Evolutionary conservation across 2,888 invertebrate genomes (phyloP).

Genomic region (Perizoma flavofasciatum): DNA sequence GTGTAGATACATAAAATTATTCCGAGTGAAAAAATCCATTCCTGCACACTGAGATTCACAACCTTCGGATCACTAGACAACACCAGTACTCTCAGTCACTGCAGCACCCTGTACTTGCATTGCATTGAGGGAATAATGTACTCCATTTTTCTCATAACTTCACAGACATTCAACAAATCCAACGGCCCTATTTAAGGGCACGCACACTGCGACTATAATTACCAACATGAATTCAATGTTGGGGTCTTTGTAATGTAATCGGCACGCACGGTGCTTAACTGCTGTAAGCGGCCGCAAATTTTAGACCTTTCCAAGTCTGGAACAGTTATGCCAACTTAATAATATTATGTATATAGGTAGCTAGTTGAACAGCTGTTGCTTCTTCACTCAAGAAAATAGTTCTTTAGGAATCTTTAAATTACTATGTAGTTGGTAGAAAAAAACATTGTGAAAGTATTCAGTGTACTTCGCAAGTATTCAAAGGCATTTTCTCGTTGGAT

Average conservation of each 20-base stretch:
- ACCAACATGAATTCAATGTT: constrained; percentile 51
- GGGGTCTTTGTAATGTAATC: constrained; percentile 45
- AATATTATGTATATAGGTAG: constrained; percentile 3
- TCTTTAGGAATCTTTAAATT: too few relatives aligned
- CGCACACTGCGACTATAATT: constrained; percentile 46
- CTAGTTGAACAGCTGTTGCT: background rate
- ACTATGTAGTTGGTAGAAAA: too few relatives aligned
- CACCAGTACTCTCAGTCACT: too few relatives aligned
- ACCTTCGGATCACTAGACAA: too few relatives aligned
- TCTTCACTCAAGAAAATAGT: too few relatives aligned
- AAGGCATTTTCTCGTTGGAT: too few relatives aligned
- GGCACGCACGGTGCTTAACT: constrained; percentile 49
- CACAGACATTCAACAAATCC: constrained; percentile 34
- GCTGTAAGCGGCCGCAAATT: constrained; percentile 44
- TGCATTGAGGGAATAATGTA: background rate
- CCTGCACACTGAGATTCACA: too few relatives aligned
- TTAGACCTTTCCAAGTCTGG: constrained; percentile 39
- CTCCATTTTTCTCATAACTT: constrained; percentile 24
- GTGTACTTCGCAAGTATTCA: too few relatives aligned
- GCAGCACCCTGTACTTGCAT: too few relatives aligned
- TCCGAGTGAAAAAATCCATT: too few relatives aligned
- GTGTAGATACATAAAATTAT: too few relatives aligned
- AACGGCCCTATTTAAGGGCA: constrained; percentile 38
- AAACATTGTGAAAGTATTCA: too few relatives aligned
- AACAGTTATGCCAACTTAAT: constrained; percentile 17